Evolutionary conservation across 1,140 invertebrate genomes (phyloP), one percentile per base, ranked within the genome.

Genomic region (Calephelis virginiensis): DNA sequence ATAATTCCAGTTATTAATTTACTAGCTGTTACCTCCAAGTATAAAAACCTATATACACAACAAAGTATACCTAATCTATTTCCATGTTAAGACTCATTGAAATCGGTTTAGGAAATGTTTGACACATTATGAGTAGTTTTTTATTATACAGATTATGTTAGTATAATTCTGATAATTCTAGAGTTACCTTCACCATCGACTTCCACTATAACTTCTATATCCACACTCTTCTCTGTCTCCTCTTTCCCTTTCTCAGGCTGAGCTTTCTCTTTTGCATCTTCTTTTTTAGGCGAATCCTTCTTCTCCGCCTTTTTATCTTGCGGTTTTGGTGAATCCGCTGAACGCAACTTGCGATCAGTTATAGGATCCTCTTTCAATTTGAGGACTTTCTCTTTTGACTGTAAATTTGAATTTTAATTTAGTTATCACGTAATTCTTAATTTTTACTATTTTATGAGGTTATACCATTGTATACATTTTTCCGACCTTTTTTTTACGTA

Each of bases 371-470:
- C 85, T 59, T 85, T 87, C 60, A 92, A 66, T 63, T 89, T 91
- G 11, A 92, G 74, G 0, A 91, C 71, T 77, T 88, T 90, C 1
- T 86, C 80, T 49, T 87, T 88, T 8, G 81, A 80, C 87, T 90
- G 80, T 10, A 82, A 60, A 8, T 43, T 43, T 43, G 5, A 5
- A 6, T 5, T 43, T 43, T 43, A 43, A 9, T 6, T 43, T 43
- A 43, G 40, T 43, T 8, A 43, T 28, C 40, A 43, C 7, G 40
- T 8, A 43, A 8, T 43, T 43, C 8, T 43, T 43, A 43, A 40
- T 5, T 8, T 43, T 8, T 5, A 43, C 7, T 43, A 7, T 43
- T 28, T 28, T 28, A 28, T 28, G 28, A 28, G 28, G 28, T 28
- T 28, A 28, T 28, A 28, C 28, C 28, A 28, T 28, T 28, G 28